Percentiles rank a stretch among this genome's conserved stretches.
Conservation (phyloP, 2,113 vertebrate genomes). For the Anolis sagrei region DNA sequence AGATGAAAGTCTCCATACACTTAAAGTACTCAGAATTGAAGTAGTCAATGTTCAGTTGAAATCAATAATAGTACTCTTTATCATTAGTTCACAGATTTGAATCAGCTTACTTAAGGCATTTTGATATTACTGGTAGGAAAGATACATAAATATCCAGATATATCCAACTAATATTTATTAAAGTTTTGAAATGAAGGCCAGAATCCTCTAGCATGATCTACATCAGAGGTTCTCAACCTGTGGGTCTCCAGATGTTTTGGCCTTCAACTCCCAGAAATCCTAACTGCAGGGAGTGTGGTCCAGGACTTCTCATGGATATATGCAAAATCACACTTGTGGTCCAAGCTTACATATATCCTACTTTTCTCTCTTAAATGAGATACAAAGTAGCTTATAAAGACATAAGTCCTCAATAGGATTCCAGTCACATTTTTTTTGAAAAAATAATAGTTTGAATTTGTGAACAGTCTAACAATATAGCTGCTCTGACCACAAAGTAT, state of each 20-base stretch:
- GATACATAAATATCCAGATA: neutral
- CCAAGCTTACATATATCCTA: too few relatives aligned
- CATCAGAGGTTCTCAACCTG: too few relatives aligned
- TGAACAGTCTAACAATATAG: neutral
- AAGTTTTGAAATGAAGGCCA: neutral
- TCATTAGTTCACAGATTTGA: neutral
- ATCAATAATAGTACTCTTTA: neutral
- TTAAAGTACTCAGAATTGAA: neutral
- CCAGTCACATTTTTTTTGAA: too few relatives aligned
- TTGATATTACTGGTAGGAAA: neutral
- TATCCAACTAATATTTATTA: neutral
- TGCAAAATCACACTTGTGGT: too few relatives aligned
- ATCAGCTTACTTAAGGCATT: neutral
- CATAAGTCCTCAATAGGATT: too few relatives aligned
- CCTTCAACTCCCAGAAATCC: too few relatives aligned
- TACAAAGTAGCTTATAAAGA: too few relatives aligned
- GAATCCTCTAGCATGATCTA: too few relatives aligned
- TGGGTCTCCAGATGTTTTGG: too few relatives aligned
- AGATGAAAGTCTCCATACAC: neutral
- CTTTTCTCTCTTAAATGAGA: too few relatives aligned
- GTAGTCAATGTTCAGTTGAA: neutral
- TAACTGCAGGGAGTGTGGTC: too few relatives aligned
- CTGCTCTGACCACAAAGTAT: neutral
- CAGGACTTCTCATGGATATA: too few relatives aligned
- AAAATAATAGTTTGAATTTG: neutral